phyloP scores from a whole-genome alignment of 2,797 vertebrate genomes.

The Pterois miles region DNA sequence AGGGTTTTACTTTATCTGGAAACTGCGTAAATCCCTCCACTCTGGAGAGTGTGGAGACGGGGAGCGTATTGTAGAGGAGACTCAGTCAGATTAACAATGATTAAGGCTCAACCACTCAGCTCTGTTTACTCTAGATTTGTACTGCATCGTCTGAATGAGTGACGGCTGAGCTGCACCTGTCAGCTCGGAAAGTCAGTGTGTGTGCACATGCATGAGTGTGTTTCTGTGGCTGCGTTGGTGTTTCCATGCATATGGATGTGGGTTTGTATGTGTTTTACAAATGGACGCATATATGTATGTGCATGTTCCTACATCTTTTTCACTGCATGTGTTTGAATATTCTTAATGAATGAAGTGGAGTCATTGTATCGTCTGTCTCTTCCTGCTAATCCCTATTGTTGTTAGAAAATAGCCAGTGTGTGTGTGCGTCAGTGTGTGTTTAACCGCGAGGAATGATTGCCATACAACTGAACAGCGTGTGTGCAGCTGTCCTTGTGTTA shows the following conservation, averaged over 20 bases:
- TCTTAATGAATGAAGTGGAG: conserved; percentile 23
- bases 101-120: conserved; percentile 55
- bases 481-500: conserved; percentile 68
- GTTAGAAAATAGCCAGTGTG: background rate
- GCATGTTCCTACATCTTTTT: background rate
- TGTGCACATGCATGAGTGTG: background rate
- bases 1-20: conserved; percentile 53
- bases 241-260: background rate
- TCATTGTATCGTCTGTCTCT: conserved; percentile 12
- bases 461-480: background rate
- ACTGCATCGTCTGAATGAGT: conserved; percentile 40
- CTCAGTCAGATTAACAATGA: conserved; percentile 67
- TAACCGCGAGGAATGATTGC: conserved; percentile 3
- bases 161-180: conserved; percentile 55
- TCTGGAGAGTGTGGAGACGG: conserved; percentile 39
- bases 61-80: conserved; percentile 43
- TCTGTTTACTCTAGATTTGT: conserved; percentile 38
- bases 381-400: conserved; percentile 39
- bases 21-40: conserved; percentile 49
- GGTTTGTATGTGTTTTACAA: background rate
- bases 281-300: background rate
- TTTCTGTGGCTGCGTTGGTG: background rate
- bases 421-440: conserved; percentile 3
- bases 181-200: conserved; percentile 18
- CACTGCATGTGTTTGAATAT: background rate